phyloP scores from a whole-genome alignment of 2,888 invertebrate species.

The Eilema griseolum region DNA sequence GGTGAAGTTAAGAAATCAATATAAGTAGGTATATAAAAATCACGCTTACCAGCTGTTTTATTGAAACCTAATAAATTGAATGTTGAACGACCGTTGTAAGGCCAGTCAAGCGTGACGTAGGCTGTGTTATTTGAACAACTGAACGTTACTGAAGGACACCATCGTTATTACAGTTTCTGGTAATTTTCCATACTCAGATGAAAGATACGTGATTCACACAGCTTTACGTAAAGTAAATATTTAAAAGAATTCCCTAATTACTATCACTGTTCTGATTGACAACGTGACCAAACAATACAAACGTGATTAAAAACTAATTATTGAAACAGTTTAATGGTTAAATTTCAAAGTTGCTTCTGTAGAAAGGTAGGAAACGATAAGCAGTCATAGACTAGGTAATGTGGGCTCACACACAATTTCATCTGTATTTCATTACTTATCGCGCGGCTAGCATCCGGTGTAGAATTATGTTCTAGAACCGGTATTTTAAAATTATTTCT shows the following conservation, averaged over 20 bases:
- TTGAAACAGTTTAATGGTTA: not conserved
- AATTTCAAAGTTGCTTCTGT: not conserved
- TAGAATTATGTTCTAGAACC: conserved; percentile 3
- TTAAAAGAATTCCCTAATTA: conserved; percentile 16
- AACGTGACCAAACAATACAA: conserved; percentile 6
- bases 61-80: not conserved
- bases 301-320: conserved; percentile 1
- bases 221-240: conserved; percentile 14
- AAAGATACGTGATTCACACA: conserved; percentile 31
- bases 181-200: conserved; percentile 41
- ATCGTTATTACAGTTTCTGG: conserved; percentile 27
- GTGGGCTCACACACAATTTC: not conserved
- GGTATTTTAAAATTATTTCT: not conserved
- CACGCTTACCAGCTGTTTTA: not conserved
- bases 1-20: not conserved
- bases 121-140: conserved; percentile 45
- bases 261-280: not conserved
- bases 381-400: not conserved
- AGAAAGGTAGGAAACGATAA: not conserved
- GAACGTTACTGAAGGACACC: conserved; percentile 47
- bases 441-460: conserved; percentile 11
- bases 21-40: not conserved
- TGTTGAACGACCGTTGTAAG: conserved; percentile 11
- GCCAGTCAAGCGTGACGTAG: conserved; percentile 34
- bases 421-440: not conserved